A percentile compares a stretch with the other conserved stretches of the same genome.
These are phyloP conservation scores for Drosophila anomalata DNA, from an alignment of 2,888 invertebrate species.

Conservation along the genomic window DNA sequence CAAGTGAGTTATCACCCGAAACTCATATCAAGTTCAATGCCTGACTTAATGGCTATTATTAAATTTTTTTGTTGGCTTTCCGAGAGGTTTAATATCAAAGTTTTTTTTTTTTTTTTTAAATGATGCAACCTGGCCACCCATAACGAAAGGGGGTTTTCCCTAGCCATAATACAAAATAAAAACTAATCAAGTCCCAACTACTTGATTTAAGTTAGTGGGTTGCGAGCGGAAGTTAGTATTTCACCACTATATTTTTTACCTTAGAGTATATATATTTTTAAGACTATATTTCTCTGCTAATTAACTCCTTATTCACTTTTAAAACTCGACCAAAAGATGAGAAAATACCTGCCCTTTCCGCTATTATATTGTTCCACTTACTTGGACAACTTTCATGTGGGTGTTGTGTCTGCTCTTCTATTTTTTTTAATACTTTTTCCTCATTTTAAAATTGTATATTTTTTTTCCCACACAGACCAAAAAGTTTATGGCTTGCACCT, in stretches of 20 bases:
- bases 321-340: too few species aligned
- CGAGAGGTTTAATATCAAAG: slow-evolving; percentile 3
- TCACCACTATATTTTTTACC: slow-evolving; percentile 14
- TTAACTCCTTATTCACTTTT: too few species aligned
- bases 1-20: slow-evolving; percentile 22
- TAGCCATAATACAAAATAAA: not conserved
- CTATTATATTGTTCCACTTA: not conserved
- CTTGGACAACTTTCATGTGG: slow-evolving; percentile 49
- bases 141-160: slow-evolving; percentile 17
- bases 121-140: slow-evolving; percentile 10
- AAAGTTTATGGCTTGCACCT: slow-evolving; percentile 48
- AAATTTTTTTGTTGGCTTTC: slow-evolving; percentile 12
- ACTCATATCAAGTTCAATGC: slow-evolving; percentile 63
- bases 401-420: slow-evolving; percentile 62
- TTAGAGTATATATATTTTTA: not conserved
- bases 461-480: slow-evolving; percentile 11
- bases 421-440: slow-evolving; percentile 11
- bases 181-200: slow-evolving; percentile 4
- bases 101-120: not conserved
- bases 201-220: slow-evolving; percentile 7
- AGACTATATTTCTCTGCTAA: too few species aligned
- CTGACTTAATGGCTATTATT: slow-evolving; percentile 39
- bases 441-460: slow-evolving; percentile 15
- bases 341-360: too few species aligned
- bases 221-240: slow-evolving; percentile 18